Evolutionary conservation across 2,888 invertebrate genomes (phyloP).

Genomic region (Chelonus formosanus): DNA sequence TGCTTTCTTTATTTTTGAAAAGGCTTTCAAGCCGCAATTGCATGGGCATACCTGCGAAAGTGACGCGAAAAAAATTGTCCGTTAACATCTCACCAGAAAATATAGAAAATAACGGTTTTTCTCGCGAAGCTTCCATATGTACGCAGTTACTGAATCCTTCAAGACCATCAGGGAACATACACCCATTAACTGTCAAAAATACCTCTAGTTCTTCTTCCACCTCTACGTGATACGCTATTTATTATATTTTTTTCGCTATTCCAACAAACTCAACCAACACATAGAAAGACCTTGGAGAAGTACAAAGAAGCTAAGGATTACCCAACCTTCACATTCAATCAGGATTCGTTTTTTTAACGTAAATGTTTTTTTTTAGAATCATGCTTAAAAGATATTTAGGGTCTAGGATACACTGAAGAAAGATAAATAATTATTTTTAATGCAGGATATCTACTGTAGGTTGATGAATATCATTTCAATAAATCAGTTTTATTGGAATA

Average conservation of each 20-base stretch:
- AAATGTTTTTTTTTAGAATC: constrained; percentile 11
- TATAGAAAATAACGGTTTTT: constrained; percentile 6
- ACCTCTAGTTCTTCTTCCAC: background rate
- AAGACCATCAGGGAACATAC: background rate
- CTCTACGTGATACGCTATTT: constrained; percentile 5
- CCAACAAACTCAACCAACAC: background rate
- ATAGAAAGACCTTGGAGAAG: background rate
- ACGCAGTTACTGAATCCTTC: constrained; percentile 14
- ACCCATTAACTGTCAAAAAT: constrained; percentile 8
- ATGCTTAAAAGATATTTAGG: background rate
- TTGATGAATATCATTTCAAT: too few species aligned
- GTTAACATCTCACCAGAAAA: background rate
- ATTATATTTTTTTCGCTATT: constrained; percentile 15
- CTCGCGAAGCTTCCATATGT: background rate
- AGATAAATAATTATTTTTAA: too few species aligned
- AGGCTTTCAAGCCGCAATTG: constrained; percentile 4
- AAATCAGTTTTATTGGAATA: too few species aligned
- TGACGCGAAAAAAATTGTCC: constrained; percentile 1
- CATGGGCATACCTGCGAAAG: background rate
- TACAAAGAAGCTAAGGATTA: constrained; percentile 8
- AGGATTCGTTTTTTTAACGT: too few species aligned
- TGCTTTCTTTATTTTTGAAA: constrained; percentile 1
- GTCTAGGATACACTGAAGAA: too few species aligned
- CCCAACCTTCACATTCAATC: background rate
- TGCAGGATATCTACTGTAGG: too few species aligned